Evolutionary conservation across 2,113 vertebrate genomes (phyloP).

Genomic region (Rafetus swinhoei): DNA sequence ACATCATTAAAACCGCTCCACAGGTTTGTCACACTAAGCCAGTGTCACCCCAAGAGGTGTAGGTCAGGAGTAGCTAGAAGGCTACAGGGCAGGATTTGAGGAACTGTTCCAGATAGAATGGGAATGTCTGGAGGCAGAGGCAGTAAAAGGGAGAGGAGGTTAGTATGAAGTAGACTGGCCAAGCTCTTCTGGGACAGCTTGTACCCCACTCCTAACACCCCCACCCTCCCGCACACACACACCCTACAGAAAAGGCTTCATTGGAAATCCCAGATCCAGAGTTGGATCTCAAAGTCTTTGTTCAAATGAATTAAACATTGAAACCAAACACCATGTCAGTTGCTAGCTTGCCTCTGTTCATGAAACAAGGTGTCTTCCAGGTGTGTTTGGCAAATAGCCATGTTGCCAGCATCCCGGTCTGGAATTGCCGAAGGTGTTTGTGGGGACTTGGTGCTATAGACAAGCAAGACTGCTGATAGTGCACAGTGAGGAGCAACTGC

Average conservation of each 20-base stretch:
- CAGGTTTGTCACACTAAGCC: conserved; percentile 30
- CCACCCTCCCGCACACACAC: too few relatives aligned
- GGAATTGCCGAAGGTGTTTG: background rate
- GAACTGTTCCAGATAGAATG: background rate
- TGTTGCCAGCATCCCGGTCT: background rate
- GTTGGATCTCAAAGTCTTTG: background rate
- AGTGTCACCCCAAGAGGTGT: background rate
- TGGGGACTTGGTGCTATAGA: background rate
- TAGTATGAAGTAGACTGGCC: background rate
- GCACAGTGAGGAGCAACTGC: background rate
- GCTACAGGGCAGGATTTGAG: background rate
- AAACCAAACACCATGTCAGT: background rate
- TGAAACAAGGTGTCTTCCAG: background rate
- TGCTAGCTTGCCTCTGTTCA: background rate
- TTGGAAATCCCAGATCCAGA: background rate
- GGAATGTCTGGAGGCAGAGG: background rate
- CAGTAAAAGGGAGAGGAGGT: background rate
- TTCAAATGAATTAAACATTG: background rate
- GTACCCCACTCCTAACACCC: background rate
- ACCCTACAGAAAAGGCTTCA: background rate
- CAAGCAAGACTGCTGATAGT: background rate
- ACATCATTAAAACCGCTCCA: conserved; percentile 37
- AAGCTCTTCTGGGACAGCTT: background rate
- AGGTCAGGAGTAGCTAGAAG: background rate
- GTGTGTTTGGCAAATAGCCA: background rate